Percentiles rank a stretch among this genome's conserved stretches.
Conservation (phyloP, 23 tunicate species). For the Botrylloides violaceus region DNA sequence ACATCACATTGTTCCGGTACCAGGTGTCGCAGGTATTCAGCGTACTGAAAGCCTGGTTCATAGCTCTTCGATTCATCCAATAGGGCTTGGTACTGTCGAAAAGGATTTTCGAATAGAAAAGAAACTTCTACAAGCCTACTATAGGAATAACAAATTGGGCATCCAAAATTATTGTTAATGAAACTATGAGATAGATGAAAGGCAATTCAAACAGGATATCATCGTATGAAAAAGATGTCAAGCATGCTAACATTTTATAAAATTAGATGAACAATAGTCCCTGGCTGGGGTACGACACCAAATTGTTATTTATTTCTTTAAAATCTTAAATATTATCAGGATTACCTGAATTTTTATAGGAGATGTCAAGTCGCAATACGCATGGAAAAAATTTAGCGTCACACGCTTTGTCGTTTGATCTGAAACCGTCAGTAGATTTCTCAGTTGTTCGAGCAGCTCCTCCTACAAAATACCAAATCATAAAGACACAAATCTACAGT, state of each 20-base stretch:
- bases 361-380: slow-evolving; percentile 42
- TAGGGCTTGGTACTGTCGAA: slow-evolving; percentile 81
- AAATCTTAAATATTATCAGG: too few relatives aligned
- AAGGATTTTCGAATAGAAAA: too few relatives aligned
- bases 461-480: slow-evolving; percentile 24
- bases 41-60: slow-evolving; percentile 83
- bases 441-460: slow-evolving; percentile 35
- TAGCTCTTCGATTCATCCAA: slow-evolving; percentile 62
- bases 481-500: neutral
- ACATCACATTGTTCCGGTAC: slow-evolving; percentile 22
- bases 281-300: too few relatives aligned
- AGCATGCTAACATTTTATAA: too few relatives aligned
- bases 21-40: slow-evolving; percentile 62
- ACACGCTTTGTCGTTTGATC: slow-evolving; percentile 72
- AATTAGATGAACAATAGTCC: too few relatives aligned
- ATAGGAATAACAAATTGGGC: too few relatives aligned
- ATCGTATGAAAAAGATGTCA: too few relatives aligned
- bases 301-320: too few relatives aligned
- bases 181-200: too few relatives aligned
- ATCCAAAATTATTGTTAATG: too few relatives aligned
- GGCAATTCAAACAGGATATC: too few relatives aligned
- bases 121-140: too few relatives aligned
- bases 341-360: slow-evolving; percentile 65
- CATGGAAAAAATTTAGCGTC: slow-evolving; percentile 53
- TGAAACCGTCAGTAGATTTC: slow-evolving; percentile 34